phyloP scores from a whole-genome alignment of 2,888 invertebrate species.

The Bembecia ichneumoniformis region DNA sequence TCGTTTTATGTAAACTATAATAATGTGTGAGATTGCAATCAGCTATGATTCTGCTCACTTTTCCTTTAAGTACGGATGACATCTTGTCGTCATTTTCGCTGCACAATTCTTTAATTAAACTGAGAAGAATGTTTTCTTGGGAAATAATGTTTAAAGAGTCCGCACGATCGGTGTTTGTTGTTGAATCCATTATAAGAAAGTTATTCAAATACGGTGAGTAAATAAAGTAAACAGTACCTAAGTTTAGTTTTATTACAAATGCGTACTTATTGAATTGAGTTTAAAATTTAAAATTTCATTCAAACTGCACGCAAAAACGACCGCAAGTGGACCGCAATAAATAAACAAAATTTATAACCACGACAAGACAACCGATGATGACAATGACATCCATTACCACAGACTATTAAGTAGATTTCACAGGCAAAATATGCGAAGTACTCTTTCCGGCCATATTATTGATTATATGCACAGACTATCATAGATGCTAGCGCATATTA shows the following conservation, averaged over 20 bases:
- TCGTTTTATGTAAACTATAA: conserved; percentile 52
- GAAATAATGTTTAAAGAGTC: conserved; percentile 26
- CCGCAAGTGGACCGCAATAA: too few species aligned
- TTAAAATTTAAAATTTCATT: not conserved
- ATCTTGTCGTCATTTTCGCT: conserved; percentile 30
- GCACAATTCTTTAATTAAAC: conserved; percentile 50
- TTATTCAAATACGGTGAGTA: not conserved
- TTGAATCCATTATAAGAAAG: conserved; percentile 42
- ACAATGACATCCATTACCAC: too few species aligned
- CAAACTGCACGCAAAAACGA: not conserved
- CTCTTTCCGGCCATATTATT: too few species aligned
- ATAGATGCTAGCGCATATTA: too few species aligned
- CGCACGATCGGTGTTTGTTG: conserved; percentile 35
- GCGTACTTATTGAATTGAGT: not conserved
- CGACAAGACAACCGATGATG: too few species aligned
- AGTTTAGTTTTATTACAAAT: not conserved
- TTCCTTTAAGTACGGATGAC: conserved; percentile 38
- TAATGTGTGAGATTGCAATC: conserved; percentile 53
- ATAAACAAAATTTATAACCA: not conserved
- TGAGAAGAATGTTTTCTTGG: conserved; percentile 47
- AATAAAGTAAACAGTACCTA: not conserved
- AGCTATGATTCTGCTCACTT: conserved; percentile 51
- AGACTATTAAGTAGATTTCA: too few species aligned
- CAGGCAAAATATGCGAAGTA: too few species aligned
- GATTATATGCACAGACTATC: too few species aligned